phyloP scores from a whole-genome alignment of 2,888 invertebrate genomes.

The Pheosia tremula region DNA sequence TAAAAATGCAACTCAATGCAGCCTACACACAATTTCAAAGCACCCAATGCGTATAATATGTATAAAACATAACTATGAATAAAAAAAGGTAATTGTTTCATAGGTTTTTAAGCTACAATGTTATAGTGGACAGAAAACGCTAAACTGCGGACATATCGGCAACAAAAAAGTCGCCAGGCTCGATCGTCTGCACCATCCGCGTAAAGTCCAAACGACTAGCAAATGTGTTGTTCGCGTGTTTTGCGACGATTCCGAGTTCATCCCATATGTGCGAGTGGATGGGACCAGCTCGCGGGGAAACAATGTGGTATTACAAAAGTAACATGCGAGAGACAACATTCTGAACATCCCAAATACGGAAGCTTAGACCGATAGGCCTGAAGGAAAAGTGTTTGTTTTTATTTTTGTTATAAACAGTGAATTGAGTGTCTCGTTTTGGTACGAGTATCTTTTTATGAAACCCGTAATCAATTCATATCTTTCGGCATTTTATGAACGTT shows the following conservation, averaged over 20 bases:
- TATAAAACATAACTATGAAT: too few relatives aligned
- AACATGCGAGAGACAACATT: constrained; percentile 2
- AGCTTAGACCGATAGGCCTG: background rate
- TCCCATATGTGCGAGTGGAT: constrained; percentile 5
- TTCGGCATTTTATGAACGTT: too few relatives aligned
- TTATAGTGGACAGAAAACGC: too few relatives aligned
- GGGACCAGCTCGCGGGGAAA: constrained; percentile 1
- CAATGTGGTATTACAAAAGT: background rate
- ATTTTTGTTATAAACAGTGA: background rate
- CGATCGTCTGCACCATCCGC: background rate
- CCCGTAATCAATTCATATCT: too few relatives aligned
- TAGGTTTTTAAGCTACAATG: too few relatives aligned
- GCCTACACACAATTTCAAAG: too few relatives aligned
- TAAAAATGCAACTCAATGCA: too few relatives aligned
- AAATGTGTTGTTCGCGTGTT: constrained; percentile 9
- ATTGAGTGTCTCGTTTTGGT: too few relatives aligned
- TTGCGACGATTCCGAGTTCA: constrained; percentile 1
- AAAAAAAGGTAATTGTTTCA: too few relatives aligned
- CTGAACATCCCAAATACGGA: background rate
- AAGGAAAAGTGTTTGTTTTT: background rate
- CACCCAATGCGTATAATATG: too few relatives aligned
- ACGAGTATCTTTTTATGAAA: too few relatives aligned
- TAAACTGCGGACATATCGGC: background rate
- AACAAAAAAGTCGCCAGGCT: background rate
- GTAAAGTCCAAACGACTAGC: background rate